Evolutionary conservation across 2,888 invertebrate genomes (phyloP).

Genomic region (Gerris lacustris): DNA sequence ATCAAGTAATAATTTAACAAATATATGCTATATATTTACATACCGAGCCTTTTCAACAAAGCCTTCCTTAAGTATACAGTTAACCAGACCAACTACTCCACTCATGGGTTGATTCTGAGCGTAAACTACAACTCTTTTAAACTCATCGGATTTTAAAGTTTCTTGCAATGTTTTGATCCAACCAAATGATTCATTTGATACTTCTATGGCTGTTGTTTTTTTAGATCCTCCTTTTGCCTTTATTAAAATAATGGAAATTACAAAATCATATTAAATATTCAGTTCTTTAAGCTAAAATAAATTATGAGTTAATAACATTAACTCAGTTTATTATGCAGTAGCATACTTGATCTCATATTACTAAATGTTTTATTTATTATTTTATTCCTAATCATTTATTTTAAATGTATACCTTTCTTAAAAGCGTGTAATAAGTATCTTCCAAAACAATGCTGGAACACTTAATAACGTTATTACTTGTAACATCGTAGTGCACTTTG

Average conservation of each 20-base stretch:
- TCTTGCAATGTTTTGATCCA: slow-evolving; percentile 44
- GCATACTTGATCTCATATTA: too few relatives aligned
- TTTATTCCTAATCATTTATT: too few relatives aligned
- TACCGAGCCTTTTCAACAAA: slow-evolving; percentile 48
- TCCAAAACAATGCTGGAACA: slow-evolving; percentile 31
- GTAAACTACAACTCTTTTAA: slow-evolving; percentile 50
- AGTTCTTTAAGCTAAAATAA: too few relatives aligned
- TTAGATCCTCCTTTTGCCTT: not conserved
- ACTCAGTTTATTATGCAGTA: too few relatives aligned
- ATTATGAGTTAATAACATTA: too few relatives aligned
- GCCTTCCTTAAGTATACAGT: slow-evolving; percentile 71
- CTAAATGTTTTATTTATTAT: too few relatives aligned
- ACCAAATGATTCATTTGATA: slow-evolving; percentile 38
- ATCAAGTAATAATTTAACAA: too few relatives aligned
- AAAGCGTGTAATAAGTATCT: slow-evolving; percentile 43
- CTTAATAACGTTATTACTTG: slow-evolving; percentile 6
- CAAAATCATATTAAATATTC: too few relatives aligned
- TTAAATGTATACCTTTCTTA: slow-evolving; percentile 38
- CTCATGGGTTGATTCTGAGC: slow-evolving; percentile 53
- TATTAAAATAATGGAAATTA: too few relatives aligned
- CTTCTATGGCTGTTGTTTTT: slow-evolving; percentile 35
- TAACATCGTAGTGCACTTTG: slow-evolving; percentile 38
- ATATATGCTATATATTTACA: not conserved
- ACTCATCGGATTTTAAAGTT: slow-evolving; percentile 36
- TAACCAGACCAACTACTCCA: slow-evolving; percentile 79